A percentile compares a stretch with the other conserved stretches of the same genome.
Evolutionary conservation across 2,113 vertebrate species (phyloP).

Genomic region (Baryphthengus martii): DNA sequence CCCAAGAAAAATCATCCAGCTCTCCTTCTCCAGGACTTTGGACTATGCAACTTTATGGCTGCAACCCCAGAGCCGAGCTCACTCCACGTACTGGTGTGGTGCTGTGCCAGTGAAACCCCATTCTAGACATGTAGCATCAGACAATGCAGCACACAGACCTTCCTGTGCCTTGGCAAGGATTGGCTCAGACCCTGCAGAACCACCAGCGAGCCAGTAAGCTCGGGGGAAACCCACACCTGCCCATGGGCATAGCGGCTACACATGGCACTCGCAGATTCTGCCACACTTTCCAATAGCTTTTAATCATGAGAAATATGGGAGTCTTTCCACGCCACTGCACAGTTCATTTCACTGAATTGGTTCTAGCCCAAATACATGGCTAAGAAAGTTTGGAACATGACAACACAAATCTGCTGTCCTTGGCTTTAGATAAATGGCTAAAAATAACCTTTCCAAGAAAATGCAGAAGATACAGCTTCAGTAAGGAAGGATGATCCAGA

Average conservation of each 20-base stretch:
- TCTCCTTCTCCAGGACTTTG: neutral
- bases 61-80: neutral
- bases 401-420: neutral
- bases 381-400: neutral
- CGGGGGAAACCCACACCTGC: neutral
- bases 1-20: neutral
- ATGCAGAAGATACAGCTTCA: neutral
- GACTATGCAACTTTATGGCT: neutral
- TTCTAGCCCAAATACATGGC: neutral
- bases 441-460: neutral
- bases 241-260: neutral
- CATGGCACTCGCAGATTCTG: neutral
- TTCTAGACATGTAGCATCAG: neutral
- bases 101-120: neutral
- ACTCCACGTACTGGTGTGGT: neutral
- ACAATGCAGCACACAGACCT: neutral
- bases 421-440: neutral
- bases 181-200: neutral
- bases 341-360: neutral
- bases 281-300: neutral
- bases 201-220: neutral
- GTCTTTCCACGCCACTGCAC: neutral
- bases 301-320: neutral
- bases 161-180: neutral
- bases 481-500: neutral